These are phyloP conservation scores for Drosophila flavopinicola DNA, from an alignment of 2,888 invertebrate genomes.

Conservation along the genomic window DNA sequence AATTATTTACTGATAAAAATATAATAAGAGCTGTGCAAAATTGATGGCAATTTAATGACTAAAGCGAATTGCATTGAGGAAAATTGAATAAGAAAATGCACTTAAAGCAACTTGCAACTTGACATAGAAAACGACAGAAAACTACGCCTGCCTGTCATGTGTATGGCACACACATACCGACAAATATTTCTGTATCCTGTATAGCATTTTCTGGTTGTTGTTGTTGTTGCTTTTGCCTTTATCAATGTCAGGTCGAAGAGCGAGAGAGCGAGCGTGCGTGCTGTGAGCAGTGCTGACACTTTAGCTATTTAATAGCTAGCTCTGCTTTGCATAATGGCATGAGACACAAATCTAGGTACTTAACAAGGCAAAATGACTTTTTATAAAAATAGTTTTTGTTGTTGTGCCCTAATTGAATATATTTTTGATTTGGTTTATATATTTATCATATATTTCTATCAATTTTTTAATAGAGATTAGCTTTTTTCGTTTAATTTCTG, in stretches of 20 bases:
- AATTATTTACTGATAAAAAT: slow-evolving; percentile 41
- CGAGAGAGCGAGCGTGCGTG: slow-evolving; percentile 42
- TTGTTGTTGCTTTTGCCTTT: slow-evolving; percentile 49
- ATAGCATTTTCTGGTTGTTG: slow-evolving; percentile 27
- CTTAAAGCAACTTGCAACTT: slow-evolving; percentile 26
- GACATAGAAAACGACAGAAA: slow-evolving; percentile 44
- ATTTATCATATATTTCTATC: no score
- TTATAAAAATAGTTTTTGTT: no score
- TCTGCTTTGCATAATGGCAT: no score
- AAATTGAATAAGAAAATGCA: slow-evolving; percentile 14
- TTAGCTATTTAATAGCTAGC: no score
- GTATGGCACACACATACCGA: slow-evolving; percentile 19
- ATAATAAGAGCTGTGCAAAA: slow-evolving; percentile 34
- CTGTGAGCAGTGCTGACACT: slow-evolving; percentile 12
- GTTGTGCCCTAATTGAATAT: no score
- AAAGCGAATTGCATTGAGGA: slow-evolving; percentile 28
- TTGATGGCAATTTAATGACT: slow-evolving; percentile 28
- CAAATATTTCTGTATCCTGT: slow-evolving; percentile 73
- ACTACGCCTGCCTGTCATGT: slow-evolving; percentile 3
- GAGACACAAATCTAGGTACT: no score
- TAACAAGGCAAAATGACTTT: no score
- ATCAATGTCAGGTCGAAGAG: slow-evolving; percentile 73
- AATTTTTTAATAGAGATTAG: no score
- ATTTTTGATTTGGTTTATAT: no score
- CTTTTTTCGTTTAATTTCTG: no score